These are phyloP conservation scores for Chaetops frenatus DNA, from an alignment of 2,113 vertebrate genomes.

Conservation along the genomic window DNA sequence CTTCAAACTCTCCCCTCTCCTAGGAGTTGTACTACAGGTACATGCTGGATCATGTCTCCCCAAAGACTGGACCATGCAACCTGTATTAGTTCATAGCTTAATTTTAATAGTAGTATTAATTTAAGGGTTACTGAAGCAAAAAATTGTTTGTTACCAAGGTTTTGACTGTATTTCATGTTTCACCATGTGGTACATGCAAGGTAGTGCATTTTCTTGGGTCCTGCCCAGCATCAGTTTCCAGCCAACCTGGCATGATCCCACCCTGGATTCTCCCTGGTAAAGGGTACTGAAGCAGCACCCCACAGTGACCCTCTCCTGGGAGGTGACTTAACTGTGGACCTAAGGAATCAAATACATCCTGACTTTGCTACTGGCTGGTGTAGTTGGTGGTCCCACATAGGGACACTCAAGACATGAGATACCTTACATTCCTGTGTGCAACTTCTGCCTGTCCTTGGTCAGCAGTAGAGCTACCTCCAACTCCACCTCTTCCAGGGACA, in stretches of 20 bases:
- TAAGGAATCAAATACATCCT: not conserved
- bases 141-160: not conserved
- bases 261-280: not conserved
- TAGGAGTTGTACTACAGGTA: not conserved
- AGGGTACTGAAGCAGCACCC: not conserved
- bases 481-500: not conserved
- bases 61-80: not conserved
- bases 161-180: not conserved
- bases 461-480: not conserved
- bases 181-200: not conserved
- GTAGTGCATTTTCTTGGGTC: not conserved
- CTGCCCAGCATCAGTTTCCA: not conserved
- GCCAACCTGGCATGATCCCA: not conserved
- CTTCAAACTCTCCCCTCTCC: not conserved
- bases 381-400: not conserved
- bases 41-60: not conserved
- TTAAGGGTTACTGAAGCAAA: not conserved
- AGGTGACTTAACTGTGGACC: not conserved
- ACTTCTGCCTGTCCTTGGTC: not conserved
- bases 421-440: not conserved
- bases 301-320: not conserved
- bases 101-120: not conserved
- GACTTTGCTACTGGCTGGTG: not conserved
- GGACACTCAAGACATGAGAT: not conserved
- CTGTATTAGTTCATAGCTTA: not conserved